Evolutionary conservation across 1,140 invertebrate genomes (phyloP), one percentile per base, ranked within the genome.

Genomic region (Frieseomelitta varia): DNA sequence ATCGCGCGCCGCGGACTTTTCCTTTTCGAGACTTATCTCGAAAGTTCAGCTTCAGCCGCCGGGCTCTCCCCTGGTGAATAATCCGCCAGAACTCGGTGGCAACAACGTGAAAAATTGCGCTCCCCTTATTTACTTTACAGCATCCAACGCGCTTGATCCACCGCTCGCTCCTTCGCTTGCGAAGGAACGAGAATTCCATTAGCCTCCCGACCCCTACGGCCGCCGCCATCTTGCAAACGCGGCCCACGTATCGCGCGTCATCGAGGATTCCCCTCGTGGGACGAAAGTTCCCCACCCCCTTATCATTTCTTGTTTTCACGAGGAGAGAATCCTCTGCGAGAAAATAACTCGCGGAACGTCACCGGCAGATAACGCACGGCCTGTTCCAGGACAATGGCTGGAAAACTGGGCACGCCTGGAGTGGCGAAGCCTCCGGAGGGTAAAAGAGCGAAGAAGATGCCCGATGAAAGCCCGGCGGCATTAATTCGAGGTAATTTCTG

Each of bases 401-500:
- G 27, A 67, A 65, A 81, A 81, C 51, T 27, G 56, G 39, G 39
- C 6, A 47, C 39, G 39, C 39, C 8, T 47, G 39, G 39, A 47
- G 39, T 10, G 39, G 39, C 39, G 39, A 47, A 6, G 39, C 10
- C 39, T 8, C 8, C 8, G 8, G 8, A 8, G 0, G 47, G 30
- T 53, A 39, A 10, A 10, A 8, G 39, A 11, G 11, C 17, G 19
- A 12, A 4, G 79, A 69, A 24, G 34, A 24, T 24, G n/a, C 21
- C 47, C 24, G 21, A 24, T 27, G 71, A 82, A 58, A 61, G 55
- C 65, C 39, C 58, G 17, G 21, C 84, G 53, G 67, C 84, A 86
- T 88, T 89, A 89, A 89, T 89, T 74, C 84, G 76, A 88, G 84
- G 65, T 89, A 89, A 89, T 88, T 89, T 77, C 84, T 79, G 84